A percentile compares a stretch with the other conserved stretches of the same genome.
Conservation (phyloP, 2,113 vertebrate species). For the Caretta caretta region DNA sequence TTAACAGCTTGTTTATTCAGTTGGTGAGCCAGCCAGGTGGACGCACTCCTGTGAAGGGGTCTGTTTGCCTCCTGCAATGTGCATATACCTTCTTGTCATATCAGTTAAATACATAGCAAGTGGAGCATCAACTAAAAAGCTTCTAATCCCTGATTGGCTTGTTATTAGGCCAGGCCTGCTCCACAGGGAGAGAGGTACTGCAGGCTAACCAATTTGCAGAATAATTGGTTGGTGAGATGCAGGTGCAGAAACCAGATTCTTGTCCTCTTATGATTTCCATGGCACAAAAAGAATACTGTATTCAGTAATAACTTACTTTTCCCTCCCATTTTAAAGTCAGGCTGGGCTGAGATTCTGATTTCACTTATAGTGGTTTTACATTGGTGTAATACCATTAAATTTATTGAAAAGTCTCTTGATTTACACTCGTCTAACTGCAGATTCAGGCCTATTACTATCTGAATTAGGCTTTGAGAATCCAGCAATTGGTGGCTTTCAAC, state of each 20-base stretch:
- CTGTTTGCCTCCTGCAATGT: not conserved
- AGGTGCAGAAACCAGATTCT: not conserved
- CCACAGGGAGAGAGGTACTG: not conserved
- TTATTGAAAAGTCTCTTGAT: not conserved
- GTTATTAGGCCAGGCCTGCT: not conserved
- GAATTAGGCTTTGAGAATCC: not conserved
- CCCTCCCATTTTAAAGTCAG: not conserved
- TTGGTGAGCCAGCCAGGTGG: not conserved
- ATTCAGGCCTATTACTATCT: not conserved
- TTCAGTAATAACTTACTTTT: not conserved
- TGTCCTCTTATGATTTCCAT: not conserved
- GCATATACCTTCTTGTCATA: not conserved
- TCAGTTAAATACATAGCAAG: not conserved
- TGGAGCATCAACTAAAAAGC: not conserved
- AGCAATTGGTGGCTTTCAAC: not conserved
- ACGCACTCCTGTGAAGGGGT: not conserved
- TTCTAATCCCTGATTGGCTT: constrained; percentile 7
- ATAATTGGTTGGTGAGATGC: not conserved
- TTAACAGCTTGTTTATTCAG: fast-evolving
- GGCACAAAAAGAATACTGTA: not conserved
- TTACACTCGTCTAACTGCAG: not conserved
- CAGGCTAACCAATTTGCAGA: not conserved
- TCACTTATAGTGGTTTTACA: not conserved
- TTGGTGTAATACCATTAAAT: not conserved
- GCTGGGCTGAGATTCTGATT: not conserved